These are phyloP conservation scores for Serripes groenlandicus DNA, from an alignment of 2,888 invertebrate genomes.

Conservation along the genomic window DNA sequence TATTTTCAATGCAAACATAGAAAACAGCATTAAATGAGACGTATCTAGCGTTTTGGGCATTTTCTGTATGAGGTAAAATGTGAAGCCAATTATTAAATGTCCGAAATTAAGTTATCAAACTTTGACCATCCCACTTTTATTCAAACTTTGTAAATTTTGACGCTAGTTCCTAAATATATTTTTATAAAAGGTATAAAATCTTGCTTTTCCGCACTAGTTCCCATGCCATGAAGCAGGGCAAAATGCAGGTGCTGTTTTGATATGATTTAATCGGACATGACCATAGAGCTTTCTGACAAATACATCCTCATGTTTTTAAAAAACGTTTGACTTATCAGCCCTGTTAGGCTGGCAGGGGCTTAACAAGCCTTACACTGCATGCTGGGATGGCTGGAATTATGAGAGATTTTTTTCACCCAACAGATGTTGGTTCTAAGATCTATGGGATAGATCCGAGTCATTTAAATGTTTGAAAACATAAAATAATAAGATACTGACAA, in stretches of 20 bases:
- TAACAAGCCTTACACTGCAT: slow-evolving; percentile 28
- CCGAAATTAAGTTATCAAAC: too few species aligned
- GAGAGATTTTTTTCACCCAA: slow-evolving; percentile 14
- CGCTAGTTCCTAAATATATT: too few species aligned
- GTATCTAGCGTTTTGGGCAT: too few species aligned
- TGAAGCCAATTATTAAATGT: too few species aligned
- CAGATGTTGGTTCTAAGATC: slow-evolving; percentile 32
- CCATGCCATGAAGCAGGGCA: slow-evolving; percentile 2
- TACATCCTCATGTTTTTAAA: slow-evolving; percentile 21
- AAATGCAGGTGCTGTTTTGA: slow-evolving; percentile 24
- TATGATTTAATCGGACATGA: slow-evolving; percentile 29
- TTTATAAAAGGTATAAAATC: neutral
- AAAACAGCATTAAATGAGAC: too few species aligned
- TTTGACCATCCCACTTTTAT: too few species aligned
- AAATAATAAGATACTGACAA: slow-evolving; percentile 42
- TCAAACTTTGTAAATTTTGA: too few species aligned
- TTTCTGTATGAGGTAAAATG: too few species aligned
- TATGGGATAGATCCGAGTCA: slow-evolving; percentile 31
- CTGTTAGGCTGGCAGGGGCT: slow-evolving; percentile 25
- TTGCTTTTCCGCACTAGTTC: neutral
- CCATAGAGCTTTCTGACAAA: slow-evolving; percentile 24
- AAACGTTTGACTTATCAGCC: slow-evolving; percentile 36
- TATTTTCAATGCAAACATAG: too few species aligned
- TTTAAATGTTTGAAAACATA: slow-evolving; percentile 48
- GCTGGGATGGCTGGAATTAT: slow-evolving; percentile 29